phyloP scores from a whole-genome alignment of 2,797 vertebrate genomes.

The Myoxocephalus aenaeus region DNA sequence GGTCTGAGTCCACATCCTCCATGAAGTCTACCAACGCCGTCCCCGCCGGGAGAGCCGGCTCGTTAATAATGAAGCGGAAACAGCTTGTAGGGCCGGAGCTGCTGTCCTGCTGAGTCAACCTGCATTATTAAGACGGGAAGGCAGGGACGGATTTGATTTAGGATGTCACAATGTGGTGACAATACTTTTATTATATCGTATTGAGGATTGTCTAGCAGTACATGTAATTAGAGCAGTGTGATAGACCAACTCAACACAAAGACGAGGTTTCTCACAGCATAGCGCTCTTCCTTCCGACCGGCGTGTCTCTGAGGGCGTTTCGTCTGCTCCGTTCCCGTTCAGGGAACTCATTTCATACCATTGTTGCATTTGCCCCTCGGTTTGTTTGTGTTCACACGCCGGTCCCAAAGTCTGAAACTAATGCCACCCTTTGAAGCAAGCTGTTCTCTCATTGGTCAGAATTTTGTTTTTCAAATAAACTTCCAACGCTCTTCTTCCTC shows the following conservation, averaged over 20 bases:
- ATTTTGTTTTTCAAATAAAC: too few species aligned
- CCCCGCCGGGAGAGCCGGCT: conserved; percentile 31
- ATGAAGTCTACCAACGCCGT: conserved; percentile 42
- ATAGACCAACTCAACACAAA: not conserved
- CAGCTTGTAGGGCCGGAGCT: conserved; percentile 66
- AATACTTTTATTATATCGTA: not conserved
- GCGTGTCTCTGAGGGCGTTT: not conserved
- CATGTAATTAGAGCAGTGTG: not conserved
- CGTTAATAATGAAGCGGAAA: conserved; percentile 75
- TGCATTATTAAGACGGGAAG: conserved; percentile 54
- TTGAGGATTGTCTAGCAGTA: not conserved
- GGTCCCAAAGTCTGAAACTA: not conserved
- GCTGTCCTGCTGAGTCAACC: conserved; percentile 60
- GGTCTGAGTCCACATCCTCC: conserved; percentile 49
- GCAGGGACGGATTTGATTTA: conserved; percentile 1
- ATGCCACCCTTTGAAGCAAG: not conserved
- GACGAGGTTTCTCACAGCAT: not conserved
- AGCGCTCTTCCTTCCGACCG: not conserved
- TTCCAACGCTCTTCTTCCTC: too few species aligned
- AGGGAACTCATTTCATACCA: not conserved
- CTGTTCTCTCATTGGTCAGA: not conserved
- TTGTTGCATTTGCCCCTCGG: not conserved
- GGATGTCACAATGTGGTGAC: conserved; percentile 17
- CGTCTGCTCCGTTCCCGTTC: not conserved
- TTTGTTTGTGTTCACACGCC: not conserved